Evolutionary conservation across 1,140 invertebrate genomes (phyloP).

Genomic region (Heliconius congener): DNA sequence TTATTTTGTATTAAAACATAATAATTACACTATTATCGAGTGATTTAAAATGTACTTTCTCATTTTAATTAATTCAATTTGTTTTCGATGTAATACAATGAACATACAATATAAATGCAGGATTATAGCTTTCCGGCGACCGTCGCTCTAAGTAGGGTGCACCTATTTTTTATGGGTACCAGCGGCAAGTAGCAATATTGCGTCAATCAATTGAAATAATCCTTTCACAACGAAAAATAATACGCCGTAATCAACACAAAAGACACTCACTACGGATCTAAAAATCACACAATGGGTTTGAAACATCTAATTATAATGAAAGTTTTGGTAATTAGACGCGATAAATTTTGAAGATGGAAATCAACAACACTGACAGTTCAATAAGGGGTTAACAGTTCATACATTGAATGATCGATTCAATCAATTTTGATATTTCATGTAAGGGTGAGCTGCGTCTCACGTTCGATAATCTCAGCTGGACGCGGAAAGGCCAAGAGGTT

Average conservation of each 20-base stretch:
- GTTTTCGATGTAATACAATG: background rate
- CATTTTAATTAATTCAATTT: background rate
- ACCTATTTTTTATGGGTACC: background rate
- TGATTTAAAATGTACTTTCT: background rate
- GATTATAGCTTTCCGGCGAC: background rate
- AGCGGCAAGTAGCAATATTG: background rate
- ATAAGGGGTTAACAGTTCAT: background rate
- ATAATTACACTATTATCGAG: background rate
- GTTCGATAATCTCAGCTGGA: slow-evolving; percentile 80
- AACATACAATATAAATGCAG: background rate
- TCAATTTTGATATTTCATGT: slow-evolving; percentile 69
- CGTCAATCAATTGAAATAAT: background rate
- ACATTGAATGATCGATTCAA: slow-evolving; percentile 10
- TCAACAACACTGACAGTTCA: slow-evolving; percentile 18
- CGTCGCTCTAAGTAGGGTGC: background rate
- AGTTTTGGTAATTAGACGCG: background rate
- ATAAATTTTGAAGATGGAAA: background rate
- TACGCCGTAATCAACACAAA: background rate
- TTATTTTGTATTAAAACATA: background rate
- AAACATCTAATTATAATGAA: background rate
- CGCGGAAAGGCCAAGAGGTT: slow-evolving; percentile 76
- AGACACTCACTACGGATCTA: background rate
- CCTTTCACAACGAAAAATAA: background rate
- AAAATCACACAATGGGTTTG: background rate
- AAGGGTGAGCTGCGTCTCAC: slow-evolving; percentile 68